Conservation (phyloP, 2,113 vertebrate species). For the Aythya baeri region DNA sequence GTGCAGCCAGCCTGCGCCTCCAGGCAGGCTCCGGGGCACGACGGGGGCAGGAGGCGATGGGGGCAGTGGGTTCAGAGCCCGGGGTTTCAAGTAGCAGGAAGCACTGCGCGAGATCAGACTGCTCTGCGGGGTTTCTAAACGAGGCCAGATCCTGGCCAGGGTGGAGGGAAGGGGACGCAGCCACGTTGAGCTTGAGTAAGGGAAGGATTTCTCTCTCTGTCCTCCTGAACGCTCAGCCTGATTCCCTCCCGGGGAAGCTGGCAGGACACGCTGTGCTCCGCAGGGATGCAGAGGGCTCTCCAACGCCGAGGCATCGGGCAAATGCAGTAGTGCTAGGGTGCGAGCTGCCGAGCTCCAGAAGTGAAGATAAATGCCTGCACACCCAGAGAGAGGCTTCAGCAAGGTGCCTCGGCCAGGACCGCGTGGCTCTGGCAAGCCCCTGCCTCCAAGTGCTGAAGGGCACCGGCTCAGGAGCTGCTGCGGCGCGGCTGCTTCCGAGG, state of each 20-base stretch:
- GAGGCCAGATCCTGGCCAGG: background rate
- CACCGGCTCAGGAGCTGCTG: background rate
- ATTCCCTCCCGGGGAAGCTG: background rate
- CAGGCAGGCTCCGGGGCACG: background rate
- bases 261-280: background rate
- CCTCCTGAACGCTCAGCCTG: background rate
- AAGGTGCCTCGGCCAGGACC: background rate
- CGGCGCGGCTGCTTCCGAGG: fast-evolving
- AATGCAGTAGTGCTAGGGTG: background rate
- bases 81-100: background rate
- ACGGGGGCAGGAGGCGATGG: fast-evolving
- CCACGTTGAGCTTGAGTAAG: background rate
- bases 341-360: background rate
- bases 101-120: fast-evolving
- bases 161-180: background rate
- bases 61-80: background rate
- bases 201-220: background rate
- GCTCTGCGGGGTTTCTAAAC: fast-evolving
- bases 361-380: background rate
- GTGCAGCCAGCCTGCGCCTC: background rate
- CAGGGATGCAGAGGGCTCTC: background rate
- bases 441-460: background rate
- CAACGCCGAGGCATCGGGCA: background rate
- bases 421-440: background rate
- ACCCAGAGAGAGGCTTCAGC: background rate